phyloP scores from a whole-genome alignment of 1,140 invertebrate genomes.

The Drosophila bocki region DNA sequence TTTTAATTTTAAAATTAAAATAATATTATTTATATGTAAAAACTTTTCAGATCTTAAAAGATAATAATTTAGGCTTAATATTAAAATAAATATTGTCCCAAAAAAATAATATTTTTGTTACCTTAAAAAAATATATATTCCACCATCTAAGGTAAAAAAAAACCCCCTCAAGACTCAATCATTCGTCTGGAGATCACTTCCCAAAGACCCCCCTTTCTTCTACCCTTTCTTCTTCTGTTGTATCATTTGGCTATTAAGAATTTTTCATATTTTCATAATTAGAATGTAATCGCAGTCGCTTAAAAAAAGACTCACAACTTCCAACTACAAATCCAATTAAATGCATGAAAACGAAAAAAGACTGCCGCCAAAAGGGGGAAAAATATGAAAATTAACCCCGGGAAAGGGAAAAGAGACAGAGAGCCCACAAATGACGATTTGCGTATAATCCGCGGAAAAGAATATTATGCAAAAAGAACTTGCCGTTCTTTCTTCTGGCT shows the following conservation, averaged over 20 bases:
- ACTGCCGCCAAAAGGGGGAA: conserved; percentile 30
- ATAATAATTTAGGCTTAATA: no score
- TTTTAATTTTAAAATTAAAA: no score
- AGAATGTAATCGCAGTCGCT: conserved; percentile 68
- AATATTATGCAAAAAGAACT: conserved; percentile 62
- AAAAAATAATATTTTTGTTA: background rate
- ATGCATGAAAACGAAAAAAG: conserved; percentile 70
- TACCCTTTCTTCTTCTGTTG: conserved; percentile 1
- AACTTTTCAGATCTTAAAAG: no score
- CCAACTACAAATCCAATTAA: conserved; percentile 59
- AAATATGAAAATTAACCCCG: conserved; percentile 59
- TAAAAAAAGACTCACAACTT: conserved; percentile 16
- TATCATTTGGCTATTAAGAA: conserved; percentile 71
- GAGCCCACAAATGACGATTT: conserved; percentile 58
- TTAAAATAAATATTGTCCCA: background rate
- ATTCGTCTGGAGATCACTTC: background rate
- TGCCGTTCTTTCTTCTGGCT: no score
- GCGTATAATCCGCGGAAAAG: conserved; percentile 70
- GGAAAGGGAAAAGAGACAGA: background rate
- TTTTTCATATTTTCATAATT: conserved; percentile 59
- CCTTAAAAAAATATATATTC: background rate
- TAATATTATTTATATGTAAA: no score
- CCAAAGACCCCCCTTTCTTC: background rate
- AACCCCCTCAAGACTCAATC: no score
- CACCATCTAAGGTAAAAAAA: background rate